Base-by-base conservation (phyloP, 2,888 invertebrate species). In the Chrysodeixis includens region DNA sequence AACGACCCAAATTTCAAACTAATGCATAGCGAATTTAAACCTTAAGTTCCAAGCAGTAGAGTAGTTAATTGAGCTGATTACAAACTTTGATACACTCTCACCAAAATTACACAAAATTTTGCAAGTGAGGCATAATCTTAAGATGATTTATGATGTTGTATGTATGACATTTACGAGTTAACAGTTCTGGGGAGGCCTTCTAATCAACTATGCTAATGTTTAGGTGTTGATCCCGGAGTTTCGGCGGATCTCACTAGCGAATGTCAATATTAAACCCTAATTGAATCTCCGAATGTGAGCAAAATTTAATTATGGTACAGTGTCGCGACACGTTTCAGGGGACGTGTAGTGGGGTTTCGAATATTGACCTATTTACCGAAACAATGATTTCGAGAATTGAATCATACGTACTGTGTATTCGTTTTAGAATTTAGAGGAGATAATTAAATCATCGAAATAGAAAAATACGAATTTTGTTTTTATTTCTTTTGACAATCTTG, bases 121-220 rank as follows among this genome's bases (percentile, higher is more conserved):
- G 87, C 89, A 88, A 91, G 90, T 90, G 91, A 91, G 90, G 89
- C 91, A 89, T 92, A 92, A 93, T 93, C 92, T 93, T 92, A 89
- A 92, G 93, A 94, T 95, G 94, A 95, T 94, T 95, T 94, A 95
- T 94, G 93, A 92, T 90, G 91, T 91, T 88, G 90, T 90, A 92
- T 88, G 88, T 89, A 88, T 93, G 94, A 95, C 94, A 90, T 94
- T 93, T 92, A 94, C 93, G 92, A 93, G 91, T 92, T 93, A 92
- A 93, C 94, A 92, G 88, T 88, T 87, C 86, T 87, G 88, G 85
- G 88, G 88, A 91, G 92, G 92, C 93, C 92, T 94, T 94, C 93
- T 94, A 94, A 94, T 94, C 94, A 94, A 93, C 92, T 93, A 93
- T 93, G 93, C 91, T 93, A 94, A 94, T 94, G 93, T 92, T 76